Evolutionary conservation across 2,888 invertebrate species (phyloP).

Genomic region (Xiphydria camelus): DNA sequence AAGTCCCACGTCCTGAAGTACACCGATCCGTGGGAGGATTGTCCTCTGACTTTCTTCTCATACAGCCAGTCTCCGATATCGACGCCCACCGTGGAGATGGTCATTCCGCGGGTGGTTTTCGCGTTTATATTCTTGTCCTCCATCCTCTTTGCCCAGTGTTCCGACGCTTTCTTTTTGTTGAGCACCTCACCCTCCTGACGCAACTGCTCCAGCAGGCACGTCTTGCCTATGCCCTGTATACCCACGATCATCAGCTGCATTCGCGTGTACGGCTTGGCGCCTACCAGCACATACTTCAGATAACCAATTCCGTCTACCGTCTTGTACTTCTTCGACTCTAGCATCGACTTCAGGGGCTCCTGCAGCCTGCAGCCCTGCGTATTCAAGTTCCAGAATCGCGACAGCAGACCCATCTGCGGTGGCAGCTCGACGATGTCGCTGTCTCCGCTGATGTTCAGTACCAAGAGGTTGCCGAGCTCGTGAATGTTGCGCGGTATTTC

Average conservation of each 20-base stretch:
- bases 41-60: conserved; percentile 80
- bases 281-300: conserved; percentile 83
- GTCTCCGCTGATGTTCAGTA: conserved; percentile 89
- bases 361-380: conserved; percentile 85
- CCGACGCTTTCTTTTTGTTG: conserved; percentile 68
- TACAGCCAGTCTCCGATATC: conserved; percentile 96
- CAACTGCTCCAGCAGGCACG: conserved; percentile 85
- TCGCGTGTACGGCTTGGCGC: conserved; percentile 89
- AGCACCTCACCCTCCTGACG: conserved; percentile 82
- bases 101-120: conserved; percentile 75
- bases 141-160: conserved; percentile 96
- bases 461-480: conserved; percentile 86
- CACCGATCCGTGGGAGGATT: conserved; percentile 77
- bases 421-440: conserved; percentile 84
- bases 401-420: conserved; percentile 91
- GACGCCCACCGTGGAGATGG: conserved; percentile 95
- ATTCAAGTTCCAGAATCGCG: conserved; percentile 95
- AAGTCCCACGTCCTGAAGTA: conserved; percentile 98
- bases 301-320: conserved; percentile 95
- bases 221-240: conserved; percentile 84
- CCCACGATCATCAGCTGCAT: conserved; percentile 98
- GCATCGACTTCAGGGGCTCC: conserved; percentile 89
- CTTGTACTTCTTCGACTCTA: conserved; percentile 89
- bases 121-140: conserved; percentile 83
- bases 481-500: conserved; percentile 83